These are phyloP conservation scores for Heliothis virescens DNA, from an alignment of 1,140 invertebrate species.

Conservation along the genomic window DNA sequence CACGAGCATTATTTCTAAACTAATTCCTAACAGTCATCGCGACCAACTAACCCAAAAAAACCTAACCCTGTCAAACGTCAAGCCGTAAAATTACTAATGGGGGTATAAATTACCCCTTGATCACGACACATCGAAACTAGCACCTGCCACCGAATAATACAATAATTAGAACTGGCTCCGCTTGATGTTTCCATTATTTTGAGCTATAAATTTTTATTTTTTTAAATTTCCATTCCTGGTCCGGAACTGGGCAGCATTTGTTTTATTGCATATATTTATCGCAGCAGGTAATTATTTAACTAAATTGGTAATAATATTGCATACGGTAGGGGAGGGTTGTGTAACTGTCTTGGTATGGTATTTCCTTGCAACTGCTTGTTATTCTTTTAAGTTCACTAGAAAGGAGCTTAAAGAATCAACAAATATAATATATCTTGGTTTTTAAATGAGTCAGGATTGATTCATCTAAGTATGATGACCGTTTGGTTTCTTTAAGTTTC, in stretches of 20 bases:
- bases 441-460: too few species aligned
- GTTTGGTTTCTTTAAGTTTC: too few species aligned
- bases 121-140: slow-evolving; percentile 35
- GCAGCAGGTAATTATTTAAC: slow-evolving; percentile 30
- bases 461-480: too few species aligned
- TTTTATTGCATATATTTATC: slow-evolving; percentile 42
- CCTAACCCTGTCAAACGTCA: slow-evolving; percentile 47
- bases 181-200: slow-evolving; percentile 45
- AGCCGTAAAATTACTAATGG: slow-evolving; percentile 67
- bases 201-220: slow-evolving; percentile 37
- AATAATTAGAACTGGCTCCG: slow-evolving; percentile 60
- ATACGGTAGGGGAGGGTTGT: background rate
- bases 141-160: slow-evolving; percentile 68
- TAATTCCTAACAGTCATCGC: slow-evolving; percentile 19
- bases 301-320: slow-evolving; percentile 2
- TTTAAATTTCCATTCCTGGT: background rate
- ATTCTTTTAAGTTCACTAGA: background rate
- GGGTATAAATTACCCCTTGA: slow-evolving; percentile 65
- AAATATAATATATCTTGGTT: too few species aligned
- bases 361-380: slow-evolving; percentile 18
- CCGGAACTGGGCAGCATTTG: slow-evolving; percentile 41
- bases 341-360: slow-evolving; percentile 6
- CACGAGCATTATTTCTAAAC: slow-evolving; percentile 4
- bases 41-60: slow-evolving; percentile 38
- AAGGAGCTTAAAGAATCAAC: background rate